A percentile compares a stretch with the other conserved stretches of the same genome.
These are phyloP conservation scores for Pantherophis vulpinus DNA, from an alignment of 2,797 vertebrate genomes.

Conservation along the genomic window DNA sequence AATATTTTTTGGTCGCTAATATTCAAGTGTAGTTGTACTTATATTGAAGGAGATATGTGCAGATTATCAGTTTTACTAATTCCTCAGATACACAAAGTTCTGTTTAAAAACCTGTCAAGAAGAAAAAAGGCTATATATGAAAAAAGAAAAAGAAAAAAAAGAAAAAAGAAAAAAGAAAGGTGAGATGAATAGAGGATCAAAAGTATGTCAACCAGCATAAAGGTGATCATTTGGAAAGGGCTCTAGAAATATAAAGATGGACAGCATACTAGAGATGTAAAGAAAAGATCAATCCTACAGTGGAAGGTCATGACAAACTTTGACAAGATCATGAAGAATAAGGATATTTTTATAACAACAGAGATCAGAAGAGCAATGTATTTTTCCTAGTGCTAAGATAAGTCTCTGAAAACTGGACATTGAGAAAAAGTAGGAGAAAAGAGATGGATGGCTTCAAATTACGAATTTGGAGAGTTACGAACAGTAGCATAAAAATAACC, in stretches of 20 bases:
- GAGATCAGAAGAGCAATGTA: neutral
- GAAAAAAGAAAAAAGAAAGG: neutral
- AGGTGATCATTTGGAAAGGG: neutral
- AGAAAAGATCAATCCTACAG: neutral
- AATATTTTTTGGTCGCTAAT: neutral
- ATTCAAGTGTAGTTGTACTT: neutral
- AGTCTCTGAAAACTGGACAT: neutral
- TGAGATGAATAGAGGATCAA: neutral
- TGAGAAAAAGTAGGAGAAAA: neutral
- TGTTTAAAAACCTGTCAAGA: neutral
- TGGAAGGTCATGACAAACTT: neutral
- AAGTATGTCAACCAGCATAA: neutral
- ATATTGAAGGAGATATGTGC: neutral
- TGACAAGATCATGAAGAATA: neutral
- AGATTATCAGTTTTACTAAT: neutral
- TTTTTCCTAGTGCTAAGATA: neutral
- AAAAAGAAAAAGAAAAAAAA: neutral
- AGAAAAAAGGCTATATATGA: neutral
- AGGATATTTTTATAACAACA: neutral
- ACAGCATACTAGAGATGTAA: neutral
- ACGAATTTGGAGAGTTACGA: neutral
- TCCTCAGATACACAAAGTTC: neutral
- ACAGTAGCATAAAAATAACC: neutral
- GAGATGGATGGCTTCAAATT: neutral
- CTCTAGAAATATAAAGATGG: neutral